A percentile compares a stretch with the other conserved stretches of the same genome.
phyloP scores from a whole-genome alignment of 1,140 invertebrate species.

The Brachionus plicatilis region DNA sequence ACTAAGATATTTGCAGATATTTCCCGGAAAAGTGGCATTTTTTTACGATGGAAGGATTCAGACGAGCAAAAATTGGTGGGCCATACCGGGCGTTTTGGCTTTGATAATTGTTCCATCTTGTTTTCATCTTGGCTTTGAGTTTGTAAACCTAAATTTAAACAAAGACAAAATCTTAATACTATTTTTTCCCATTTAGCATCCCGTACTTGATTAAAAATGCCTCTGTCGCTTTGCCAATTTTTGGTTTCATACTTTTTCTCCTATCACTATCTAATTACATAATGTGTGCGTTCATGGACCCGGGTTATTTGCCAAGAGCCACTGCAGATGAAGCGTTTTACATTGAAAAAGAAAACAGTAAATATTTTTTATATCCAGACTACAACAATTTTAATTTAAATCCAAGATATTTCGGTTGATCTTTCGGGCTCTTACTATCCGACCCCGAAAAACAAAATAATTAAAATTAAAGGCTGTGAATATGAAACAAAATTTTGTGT shows the following conservation, averaged over 20 bases:
- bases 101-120: background rate
- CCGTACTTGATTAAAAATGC: conserved; percentile 73
- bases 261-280: conserved; percentile 84
- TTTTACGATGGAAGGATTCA: background rate
- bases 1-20: conserved; percentile 1
- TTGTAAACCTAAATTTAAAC: background rate
- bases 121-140: conserved; percentile 40
- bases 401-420: conserved; percentile 25
- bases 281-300: conserved; percentile 85
- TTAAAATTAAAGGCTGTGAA: background rate
- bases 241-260: conserved; percentile 75
- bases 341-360: conserved; percentile 63
- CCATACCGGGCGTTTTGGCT: background rate
- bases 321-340: conserved; percentile 83
- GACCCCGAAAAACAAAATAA: background rate
- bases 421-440: conserved; percentile 21
- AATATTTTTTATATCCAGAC: background rate
- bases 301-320: conserved; percentile 82
- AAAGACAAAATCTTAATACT: conserved; percentile 19
- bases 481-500: conserved; percentile 41
- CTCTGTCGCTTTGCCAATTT: conserved; percentile 76
- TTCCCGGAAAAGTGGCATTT: conserved; percentile 28
- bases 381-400: background rate
- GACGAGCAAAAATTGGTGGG: conserved; percentile 33
- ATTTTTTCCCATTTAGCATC: conserved; percentile 64